phyloP scores from a whole-genome alignment of 2,888 invertebrate genomes.

The Nephrotoma flavescens region DNA sequence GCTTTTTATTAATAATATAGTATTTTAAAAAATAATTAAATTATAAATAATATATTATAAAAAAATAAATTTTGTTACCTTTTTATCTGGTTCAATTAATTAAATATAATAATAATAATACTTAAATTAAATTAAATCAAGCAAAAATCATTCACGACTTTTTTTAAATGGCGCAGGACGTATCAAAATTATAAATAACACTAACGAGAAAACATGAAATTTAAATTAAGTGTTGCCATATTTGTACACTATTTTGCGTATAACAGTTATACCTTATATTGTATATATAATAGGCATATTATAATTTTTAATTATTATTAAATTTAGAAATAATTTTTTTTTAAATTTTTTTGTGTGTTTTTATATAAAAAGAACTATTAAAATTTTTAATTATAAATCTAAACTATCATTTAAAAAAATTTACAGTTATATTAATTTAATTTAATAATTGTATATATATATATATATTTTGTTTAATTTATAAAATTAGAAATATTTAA shows the following conservation, averaged over 20 bases:
- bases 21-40: not conserved
- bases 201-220: not conserved
- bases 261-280: not conserved
- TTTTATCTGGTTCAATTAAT: not conserved
- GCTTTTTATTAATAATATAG: not conserved
- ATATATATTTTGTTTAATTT: not conserved
- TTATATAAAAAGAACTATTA: not conserved
- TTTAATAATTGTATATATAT: not conserved
- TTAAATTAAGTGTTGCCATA: not conserved
- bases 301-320: not conserved
- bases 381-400: not conserved
- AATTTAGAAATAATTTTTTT: not conserved
- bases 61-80: not conserved
- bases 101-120: not conserved
- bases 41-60: not conserved
- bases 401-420: not conserved
- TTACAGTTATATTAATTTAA: not conserved
- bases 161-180: not conserved
- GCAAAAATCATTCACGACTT: not conserved
- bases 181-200: not conserved
- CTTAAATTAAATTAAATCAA: not conserved
- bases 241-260: not conserved
- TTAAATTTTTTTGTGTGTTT: not conserved
- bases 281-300: not conserved
- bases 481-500: conserved; percentile 1